These are phyloP conservation scores for Capra hircus DNA, from an alignment of 2,113 vertebrate genomes.

Conservation along the genomic window DNA sequence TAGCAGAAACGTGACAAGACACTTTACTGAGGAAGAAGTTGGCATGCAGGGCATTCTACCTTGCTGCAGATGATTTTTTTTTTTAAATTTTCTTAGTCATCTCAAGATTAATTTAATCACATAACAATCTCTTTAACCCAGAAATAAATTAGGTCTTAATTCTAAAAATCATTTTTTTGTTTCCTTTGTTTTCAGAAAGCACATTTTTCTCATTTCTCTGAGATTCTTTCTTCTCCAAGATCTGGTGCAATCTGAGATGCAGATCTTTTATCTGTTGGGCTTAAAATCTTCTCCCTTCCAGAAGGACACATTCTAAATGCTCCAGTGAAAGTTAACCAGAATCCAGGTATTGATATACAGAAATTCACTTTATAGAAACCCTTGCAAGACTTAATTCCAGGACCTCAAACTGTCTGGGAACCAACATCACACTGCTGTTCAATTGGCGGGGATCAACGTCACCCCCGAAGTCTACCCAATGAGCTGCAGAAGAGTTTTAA, in stretches of 20 bases:
- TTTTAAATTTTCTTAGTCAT: background rate
- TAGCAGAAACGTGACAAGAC: background rate
- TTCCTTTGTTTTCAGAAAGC: background rate
- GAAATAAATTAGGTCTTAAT: background rate
- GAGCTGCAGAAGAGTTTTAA: background rate
- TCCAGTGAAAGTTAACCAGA: background rate
- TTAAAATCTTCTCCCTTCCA: background rate
- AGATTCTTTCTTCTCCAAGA: background rate
- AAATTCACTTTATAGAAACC: background rate
- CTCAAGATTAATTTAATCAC: background rate
- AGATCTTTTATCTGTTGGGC: background rate
- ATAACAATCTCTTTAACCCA: background rate
- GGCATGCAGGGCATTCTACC: background rate
- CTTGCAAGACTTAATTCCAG: background rate
- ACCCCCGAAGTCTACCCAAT: background rate
- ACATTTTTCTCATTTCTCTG: background rate
- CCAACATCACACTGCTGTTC: background rate
- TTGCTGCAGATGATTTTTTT: background rate
- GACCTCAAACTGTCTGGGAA: background rate
- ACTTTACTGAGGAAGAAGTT: background rate
- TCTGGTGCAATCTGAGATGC: background rate
- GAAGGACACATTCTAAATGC: background rate
- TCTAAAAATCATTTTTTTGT: background rate
- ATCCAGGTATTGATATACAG: background rate
- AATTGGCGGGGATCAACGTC: background rate